phyloP scores from a whole-genome alignment of 2,113 vertebrate species.

The Cyprinodon tularosa region DNA sequence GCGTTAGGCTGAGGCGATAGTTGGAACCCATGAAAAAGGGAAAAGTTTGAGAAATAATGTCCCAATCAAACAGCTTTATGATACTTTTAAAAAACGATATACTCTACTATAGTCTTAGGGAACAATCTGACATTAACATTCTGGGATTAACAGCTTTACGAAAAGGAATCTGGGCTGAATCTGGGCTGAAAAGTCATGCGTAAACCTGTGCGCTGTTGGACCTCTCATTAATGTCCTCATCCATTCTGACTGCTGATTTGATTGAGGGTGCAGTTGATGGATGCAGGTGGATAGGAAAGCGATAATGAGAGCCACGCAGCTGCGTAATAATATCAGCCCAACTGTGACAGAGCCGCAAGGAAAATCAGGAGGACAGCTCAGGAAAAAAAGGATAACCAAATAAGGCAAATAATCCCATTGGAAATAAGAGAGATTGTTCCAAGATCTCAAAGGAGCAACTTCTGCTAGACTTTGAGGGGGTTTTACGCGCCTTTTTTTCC shows the following conservation, averaged over 20 bases:
- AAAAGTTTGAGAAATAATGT: not conserved
- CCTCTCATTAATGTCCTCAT: not conserved
- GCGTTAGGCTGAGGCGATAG: not conserved
- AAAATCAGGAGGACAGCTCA: conserved; percentile 3
- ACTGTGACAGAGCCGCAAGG: not conserved
- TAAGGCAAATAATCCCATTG: conserved; percentile 1
- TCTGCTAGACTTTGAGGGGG: conserved; percentile 26
- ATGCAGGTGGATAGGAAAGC: conserved; percentile 16
- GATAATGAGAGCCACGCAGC: conserved; percentile 32
- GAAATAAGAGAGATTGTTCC: conserved; percentile 10
- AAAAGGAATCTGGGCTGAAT: not conserved
- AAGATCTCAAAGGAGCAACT: not conserved
- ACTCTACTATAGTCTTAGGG: not conserved
- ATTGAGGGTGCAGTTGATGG: conserved; percentile 10
- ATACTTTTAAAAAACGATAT: not conserved
- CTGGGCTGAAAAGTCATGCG: not conserved
- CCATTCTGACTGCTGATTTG: not conserved
- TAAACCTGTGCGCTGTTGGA: not conserved
- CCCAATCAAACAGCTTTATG: not conserved
- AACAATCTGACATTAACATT: not conserved
- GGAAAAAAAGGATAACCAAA: conserved; percentile 1
- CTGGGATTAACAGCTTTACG: not conserved
- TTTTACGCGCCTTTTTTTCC: not conserved
- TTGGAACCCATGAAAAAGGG: not conserved
- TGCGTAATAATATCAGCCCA: conserved; percentile 27